Base-by-base conservation (phyloP, 2,113 vertebrate species). In the Phainopepla nitens region DNA sequence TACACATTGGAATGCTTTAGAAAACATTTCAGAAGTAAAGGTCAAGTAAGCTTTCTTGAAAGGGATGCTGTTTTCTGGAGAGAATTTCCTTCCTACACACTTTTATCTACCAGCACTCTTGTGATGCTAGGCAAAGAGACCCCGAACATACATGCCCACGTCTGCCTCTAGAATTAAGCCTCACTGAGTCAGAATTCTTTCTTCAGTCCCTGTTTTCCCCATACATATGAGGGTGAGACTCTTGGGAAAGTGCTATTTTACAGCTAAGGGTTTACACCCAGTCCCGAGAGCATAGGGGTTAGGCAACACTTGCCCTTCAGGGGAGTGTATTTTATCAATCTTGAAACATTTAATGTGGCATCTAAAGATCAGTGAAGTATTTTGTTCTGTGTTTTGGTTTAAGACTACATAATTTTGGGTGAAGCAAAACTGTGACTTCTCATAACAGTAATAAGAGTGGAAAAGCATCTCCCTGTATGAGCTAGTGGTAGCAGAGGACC, bases 21-120 rank as follows among this genome's bases (percentile, higher is more conserved):
- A 62, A 93, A 94, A 88, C n/a, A 64, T 82, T 89, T 82, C 56
- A 95, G 73, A 90, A 93, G 35, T 88, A 94, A 90, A 94, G 82
- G 85, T 90, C 93, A 88, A 88, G 62, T 44, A 65, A 85, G 39
- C 64, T 93, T 77, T 91, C 82, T 80, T 73, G 33, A 13, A 69
- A 73, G 33, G 45, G 62, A 41, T 50, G 49, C 47, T 87, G 39
- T 66, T 85, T 95, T 93, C 68, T 93, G 50, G 58, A 77, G 19
- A 91, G 45, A 81, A 85, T 70, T 93, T 92, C 66, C 71, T 88
- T 93, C 87, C 87, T 60, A 88, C 68, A 51, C 47, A 73, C 19
- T 73, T 91, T 54, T 58, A 91, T 62, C 54, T 42, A 54, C 39
- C 39, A 65, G 35, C 29, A 45, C 61, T 65, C 16, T 58, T 72